These are phyloP conservation scores for Phrynocephalus versicolor DNA, from an alignment of 2,113 vertebrate genomes.

Conservation along the genomic window DNA sequence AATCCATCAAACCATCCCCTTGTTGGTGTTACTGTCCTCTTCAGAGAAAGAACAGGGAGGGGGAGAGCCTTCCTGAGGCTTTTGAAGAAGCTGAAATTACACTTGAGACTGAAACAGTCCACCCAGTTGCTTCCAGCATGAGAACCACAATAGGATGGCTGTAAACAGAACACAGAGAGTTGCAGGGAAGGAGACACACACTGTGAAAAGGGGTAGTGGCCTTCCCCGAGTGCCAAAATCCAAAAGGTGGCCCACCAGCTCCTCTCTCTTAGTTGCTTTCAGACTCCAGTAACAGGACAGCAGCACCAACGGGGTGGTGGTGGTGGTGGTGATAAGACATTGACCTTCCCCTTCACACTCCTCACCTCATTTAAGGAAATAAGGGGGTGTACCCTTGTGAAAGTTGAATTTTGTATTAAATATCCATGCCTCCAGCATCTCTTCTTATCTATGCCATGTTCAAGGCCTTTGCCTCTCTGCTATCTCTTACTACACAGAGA, in stretches of 20 bases:
- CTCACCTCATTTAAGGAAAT: background rate
- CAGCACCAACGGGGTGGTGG: background rate
- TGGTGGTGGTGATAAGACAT: background rate
- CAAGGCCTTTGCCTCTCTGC: background rate
- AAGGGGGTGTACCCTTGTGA: background rate
- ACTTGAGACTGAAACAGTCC: slow-evolving; percentile 70
- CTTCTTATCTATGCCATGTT: fast-evolving
- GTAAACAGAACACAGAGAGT: slow-evolving; percentile 62
- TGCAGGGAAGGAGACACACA: slow-evolving; percentile 15
- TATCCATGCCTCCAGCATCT: fast-evolving
- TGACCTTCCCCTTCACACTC: background rate
- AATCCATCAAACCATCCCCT: slow-evolving; percentile 81
- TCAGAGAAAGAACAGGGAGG: slow-evolving; percentile 18
- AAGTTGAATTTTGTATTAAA: background rate
- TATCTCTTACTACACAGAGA: fast-evolving
- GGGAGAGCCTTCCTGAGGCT: slow-evolving; percentile 34
- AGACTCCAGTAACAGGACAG: background rate
- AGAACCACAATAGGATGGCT: slow-evolving; percentile 59
- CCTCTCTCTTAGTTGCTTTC: background rate
- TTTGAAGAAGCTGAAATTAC: slow-evolving; percentile 70
- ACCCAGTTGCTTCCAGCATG: slow-evolving; percentile 70
- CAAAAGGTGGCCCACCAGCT: slow-evolving; percentile 59
- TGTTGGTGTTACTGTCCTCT: slow-evolving; percentile 72
- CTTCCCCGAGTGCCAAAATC: slow-evolving; percentile 39
- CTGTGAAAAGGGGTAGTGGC: slow-evolving; percentile 67